Conservation (phyloP, 35 echinoderm and acorn worm species). For the Strongylocentrotus purpuratus region DNA sequence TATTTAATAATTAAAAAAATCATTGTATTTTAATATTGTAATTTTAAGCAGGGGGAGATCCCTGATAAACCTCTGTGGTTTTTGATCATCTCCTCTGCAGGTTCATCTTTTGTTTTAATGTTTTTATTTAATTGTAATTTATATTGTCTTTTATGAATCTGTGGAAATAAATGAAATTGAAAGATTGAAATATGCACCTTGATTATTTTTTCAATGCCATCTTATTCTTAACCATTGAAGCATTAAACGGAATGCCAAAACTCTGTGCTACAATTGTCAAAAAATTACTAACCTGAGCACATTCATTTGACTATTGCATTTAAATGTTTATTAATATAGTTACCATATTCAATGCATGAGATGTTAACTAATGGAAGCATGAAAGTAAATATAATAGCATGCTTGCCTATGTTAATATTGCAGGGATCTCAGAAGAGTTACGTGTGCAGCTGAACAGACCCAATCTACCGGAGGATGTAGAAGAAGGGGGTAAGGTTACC, state of each 20-base stretch:
- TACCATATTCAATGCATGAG: not conserved
- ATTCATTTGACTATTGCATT: not conserved
- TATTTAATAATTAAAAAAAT: too few species aligned
- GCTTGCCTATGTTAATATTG: slow-evolving; percentile 15
- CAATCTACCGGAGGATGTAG: slow-evolving; percentile 34
- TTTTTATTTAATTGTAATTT: too few species aligned
- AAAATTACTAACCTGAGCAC: not conserved
- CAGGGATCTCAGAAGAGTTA: slow-evolving; percentile 69
- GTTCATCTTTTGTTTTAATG: too few species aligned
- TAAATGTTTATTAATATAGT: not conserved
- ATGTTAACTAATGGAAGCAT: not conserved
- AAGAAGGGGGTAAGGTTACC: slow-evolving; percentile 58
- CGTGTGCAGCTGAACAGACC: slow-evolving; percentile 65
- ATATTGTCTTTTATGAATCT: too few species aligned
- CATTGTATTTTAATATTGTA: too few species aligned
- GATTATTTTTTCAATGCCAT: too few species aligned
- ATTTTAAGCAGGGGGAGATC: too few species aligned
- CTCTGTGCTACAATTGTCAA: not conserved
- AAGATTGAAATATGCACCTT: too few species aligned
- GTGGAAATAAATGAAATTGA: too few species aligned
- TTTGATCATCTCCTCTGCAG: too few species aligned
- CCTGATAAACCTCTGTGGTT: too few species aligned
- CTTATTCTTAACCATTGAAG: not conserved
- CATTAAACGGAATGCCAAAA: not conserved
- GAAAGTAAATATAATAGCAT: slow-evolving; percentile 6